phyloP scores from a whole-genome alignment of 2,113 vertebrate species.

The Neoarius graeffei region DNA sequence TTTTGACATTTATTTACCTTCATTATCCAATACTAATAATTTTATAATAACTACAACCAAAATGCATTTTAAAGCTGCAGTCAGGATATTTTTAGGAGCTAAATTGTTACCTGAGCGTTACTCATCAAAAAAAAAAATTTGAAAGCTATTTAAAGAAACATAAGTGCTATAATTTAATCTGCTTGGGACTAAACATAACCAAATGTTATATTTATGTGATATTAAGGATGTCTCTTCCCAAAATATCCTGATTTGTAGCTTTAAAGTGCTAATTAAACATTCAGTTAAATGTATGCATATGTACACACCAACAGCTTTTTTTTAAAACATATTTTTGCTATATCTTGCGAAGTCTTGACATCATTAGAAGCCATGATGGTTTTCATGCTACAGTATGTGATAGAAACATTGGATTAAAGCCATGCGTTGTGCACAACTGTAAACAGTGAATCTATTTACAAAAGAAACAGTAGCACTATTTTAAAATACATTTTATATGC shows the following conservation, averaged over 20 bases:
- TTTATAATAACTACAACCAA: neutral
- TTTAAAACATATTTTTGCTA: too few relatives aligned
- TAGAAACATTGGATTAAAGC: neutral
- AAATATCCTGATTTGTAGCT: constrained; percentile 9
- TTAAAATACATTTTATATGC: neutral
- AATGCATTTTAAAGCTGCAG: constrained; percentile 6
- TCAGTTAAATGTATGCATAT: neutral
- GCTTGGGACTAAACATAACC: neutral
- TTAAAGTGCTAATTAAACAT: constrained; percentile 1
- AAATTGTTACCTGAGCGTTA: neutral
- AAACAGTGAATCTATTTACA: neutral
- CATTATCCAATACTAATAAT: neutral
- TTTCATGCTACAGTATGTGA: neutral
- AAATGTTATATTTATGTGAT: neutral
- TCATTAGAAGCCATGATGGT: neutral
- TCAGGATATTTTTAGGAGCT: neutral
- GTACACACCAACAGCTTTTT: too few relatives aligned
- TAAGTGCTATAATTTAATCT: neutral
- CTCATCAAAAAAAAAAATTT: neutral
- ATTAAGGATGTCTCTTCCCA: neutral
- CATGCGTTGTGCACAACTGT: constrained; percentile 14
- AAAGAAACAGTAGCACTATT: neutral
- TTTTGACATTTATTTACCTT: neutral
- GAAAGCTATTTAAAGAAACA: neutral
- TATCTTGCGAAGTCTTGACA: neutral